phyloP scores from a whole-genome alignment of 2,888 invertebrate genomes.

The Nymphalis c-album region DNA sequence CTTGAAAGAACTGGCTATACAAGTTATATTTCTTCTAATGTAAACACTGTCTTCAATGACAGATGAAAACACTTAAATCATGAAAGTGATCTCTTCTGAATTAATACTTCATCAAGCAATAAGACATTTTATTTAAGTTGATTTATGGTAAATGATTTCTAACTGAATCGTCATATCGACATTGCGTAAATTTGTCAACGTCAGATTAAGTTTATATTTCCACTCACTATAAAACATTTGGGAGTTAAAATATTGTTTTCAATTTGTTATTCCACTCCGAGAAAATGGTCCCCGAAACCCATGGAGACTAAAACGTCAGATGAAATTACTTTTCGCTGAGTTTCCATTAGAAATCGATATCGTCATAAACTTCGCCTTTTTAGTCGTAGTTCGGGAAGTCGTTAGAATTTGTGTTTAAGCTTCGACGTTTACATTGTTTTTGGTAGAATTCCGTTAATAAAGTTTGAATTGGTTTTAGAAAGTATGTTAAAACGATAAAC shows the following conservation, averaged over 20 bases:
- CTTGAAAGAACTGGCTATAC: too few relatives aligned
- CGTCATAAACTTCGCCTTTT: slow-evolving; percentile 22
- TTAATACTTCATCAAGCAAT: too few relatives aligned
- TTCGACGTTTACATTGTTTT: slow-evolving; percentile 10
- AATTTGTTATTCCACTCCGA: slow-evolving; percentile 22
- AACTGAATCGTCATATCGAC: background rate
- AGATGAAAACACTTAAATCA: too few relatives aligned
- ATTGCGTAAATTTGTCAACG: slow-evolving; percentile 4
- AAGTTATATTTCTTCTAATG: too few relatives aligned
- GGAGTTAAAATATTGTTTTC: slow-evolving; percentile 24
- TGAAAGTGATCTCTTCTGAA: too few relatives aligned
- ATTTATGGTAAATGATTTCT: background rate
- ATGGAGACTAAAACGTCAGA: slow-evolving; percentile 22
- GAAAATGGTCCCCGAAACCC: slow-evolving; percentile 17
- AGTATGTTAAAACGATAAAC: background rate
- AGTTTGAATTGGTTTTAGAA: background rate
- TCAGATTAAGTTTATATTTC: slow-evolving; percentile 11
- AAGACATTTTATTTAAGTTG: too few relatives aligned
- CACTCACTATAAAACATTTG: slow-evolving; percentile 15
- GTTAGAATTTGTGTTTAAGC: slow-evolving; percentile 10
- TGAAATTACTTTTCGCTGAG: slow-evolving; percentile 23
- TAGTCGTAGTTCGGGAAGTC: slow-evolving; percentile 19
- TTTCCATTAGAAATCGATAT: slow-evolving; percentile 28
- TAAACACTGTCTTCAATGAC: too few relatives aligned
- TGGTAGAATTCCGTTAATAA: background rate